Evolutionary conservation across 2,888 invertebrate genomes (phyloP), one percentile per base, ranked within the genome.

Genomic region (Lycophotia porphyrea): DNA sequence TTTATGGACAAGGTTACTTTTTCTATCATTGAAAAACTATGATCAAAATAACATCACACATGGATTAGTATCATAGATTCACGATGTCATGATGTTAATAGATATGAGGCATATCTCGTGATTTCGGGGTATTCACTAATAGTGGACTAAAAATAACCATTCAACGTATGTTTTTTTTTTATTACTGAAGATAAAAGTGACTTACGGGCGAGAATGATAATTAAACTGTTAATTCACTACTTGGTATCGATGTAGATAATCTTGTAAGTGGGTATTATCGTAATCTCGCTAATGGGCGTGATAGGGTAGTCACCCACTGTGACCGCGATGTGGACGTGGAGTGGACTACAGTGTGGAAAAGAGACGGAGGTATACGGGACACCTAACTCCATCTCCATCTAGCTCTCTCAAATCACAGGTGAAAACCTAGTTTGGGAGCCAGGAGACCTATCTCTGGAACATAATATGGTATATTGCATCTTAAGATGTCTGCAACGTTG

Each of bases 241-340:
- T 81, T 44, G 7, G 8, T 64, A 79, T 79, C 69, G 13, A 9
- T 27, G 15, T 3, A n/a, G 36, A 81, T 78, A 82, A 82, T 68
- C 69, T 44, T 15, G 39, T 31, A 64, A 49, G 34, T 36, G 58
- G 34, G 27, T 63, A 27, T 82, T 78, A 81, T 63, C 76, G 34
- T 81, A 63, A 67, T 78, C 63, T 67, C 21, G 11, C 44, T 63
- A 55, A 67, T 76, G 36, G 24, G 21, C 11, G 39, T 31, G 11
- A 39, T 36, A 68, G n/a, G 78, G 47, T 64, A 42, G 44, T 49
- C 18, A 36, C n/a, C 18, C 42, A 79, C 31, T 64, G 18, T 31
- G 5, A 5, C 13, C 52, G 15, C 18, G 13, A 49, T 2, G 18
- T 36, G 15, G 24, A 49, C 9, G 39, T 27, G 24, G n/a, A 42